phyloP scores from a whole-genome alignment of 2,888 invertebrate species.

The Cryptus armator region DNA sequence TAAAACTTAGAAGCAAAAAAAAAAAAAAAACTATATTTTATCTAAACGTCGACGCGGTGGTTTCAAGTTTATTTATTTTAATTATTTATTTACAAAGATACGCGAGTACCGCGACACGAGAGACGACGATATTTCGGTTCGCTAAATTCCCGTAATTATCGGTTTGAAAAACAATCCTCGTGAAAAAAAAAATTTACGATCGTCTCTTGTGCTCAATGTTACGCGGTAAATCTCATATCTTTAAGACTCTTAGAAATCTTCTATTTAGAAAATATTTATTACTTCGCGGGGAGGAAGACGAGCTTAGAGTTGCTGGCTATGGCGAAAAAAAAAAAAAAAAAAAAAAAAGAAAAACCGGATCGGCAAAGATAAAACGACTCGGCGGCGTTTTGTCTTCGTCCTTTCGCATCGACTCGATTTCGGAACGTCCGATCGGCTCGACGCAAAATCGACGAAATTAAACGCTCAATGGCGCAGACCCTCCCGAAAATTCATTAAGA shows the following conservation, averaged over 20 bases:
- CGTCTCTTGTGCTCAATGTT: constrained; percentile 38
- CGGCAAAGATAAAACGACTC: constrained; percentile 24
- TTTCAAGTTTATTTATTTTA: constrained; percentile 60
- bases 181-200: not conserved
- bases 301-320: constrained; percentile 71
- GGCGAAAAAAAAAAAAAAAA: not conserved
- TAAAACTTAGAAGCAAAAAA: constrained; percentile 61
- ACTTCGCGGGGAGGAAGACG: constrained; percentile 73
- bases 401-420: not conserved
- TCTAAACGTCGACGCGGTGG: constrained; percentile 68
- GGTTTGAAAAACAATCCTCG: not conserved
- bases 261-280: constrained; percentile 54
- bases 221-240: constrained; percentile 30
- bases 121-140: not conserved
- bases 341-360: constrained; percentile 12
- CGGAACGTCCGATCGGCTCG: constrained; percentile 11
- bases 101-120: constrained; percentile 12
- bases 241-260: constrained; percentile 47
- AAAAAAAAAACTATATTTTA: constrained; percentile 68
- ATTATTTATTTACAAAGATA: constrained; percentile 57
- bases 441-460: not conserved
- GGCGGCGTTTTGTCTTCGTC: constrained; percentile 1
- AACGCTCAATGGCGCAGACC: constrained; percentile 17
- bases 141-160: not conserved
- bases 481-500: constrained; percentile 69